Percentiles rank a stretch among this genome's conserved stretches.
These are phyloP conservation scores for Incurvaria masculella DNA, from an alignment of 2,888 invertebrate species.

Conservation along the genomic window DNA sequence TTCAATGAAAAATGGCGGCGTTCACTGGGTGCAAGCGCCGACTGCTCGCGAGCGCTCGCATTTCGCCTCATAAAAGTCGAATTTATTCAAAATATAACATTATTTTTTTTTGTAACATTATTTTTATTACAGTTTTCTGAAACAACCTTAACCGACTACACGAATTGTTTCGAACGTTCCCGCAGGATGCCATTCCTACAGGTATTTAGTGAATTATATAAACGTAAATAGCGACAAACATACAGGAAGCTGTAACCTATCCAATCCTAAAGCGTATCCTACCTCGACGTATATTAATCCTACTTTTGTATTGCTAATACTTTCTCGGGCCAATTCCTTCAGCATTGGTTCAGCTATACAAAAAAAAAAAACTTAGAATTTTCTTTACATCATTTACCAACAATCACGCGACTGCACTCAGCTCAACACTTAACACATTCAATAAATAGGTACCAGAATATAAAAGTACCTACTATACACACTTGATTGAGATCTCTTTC, in stretches of 20 bases:
- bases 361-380: constrained; percentile 48
- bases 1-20: constrained; percentile 32
- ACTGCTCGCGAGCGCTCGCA: constrained; percentile 20
- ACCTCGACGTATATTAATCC: constrained; percentile 33
- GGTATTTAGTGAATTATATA: neutral
- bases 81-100: constrained; percentile 52
- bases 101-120: constrained; percentile 37
- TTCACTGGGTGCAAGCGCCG: neutral
- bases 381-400: neutral
- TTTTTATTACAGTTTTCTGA: constrained; percentile 56
- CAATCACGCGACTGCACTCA: neutral
- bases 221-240: neutral
- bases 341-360: constrained; percentile 46
- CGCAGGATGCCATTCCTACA: neutral
- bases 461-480: too few species aligned
- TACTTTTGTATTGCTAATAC: constrained; percentile 24
- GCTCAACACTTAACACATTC: neutral
- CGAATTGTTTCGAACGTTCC: neutral
- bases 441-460: too few species aligned
- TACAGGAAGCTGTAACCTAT: neutral
- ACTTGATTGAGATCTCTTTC: neutral
- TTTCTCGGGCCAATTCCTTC: constrained; percentile 51
- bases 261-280: too few species aligned
- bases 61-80: constrained; percentile 29
- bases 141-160: constrained; percentile 38